A percentile compares a stretch with the other conserved stretches of the same genome.
Evolutionary conservation across 2,888 invertebrate species (phyloP).

Genomic region (Gymnosoma rotundatum): DNA sequence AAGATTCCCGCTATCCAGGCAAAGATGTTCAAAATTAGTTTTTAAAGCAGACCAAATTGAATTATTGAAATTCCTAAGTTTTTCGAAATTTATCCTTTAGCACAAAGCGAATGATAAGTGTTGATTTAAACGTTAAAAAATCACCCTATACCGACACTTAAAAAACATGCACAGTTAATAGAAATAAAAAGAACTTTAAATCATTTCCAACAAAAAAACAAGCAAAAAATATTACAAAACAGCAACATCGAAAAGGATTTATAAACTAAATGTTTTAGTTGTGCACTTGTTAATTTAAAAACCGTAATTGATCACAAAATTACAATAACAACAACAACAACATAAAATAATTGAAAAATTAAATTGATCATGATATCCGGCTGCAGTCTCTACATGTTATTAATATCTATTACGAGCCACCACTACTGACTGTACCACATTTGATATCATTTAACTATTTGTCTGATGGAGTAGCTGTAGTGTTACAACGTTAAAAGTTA

Average conservation of each 20-base stretch:
- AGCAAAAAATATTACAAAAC: background rate
- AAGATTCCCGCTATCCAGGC: too few species aligned
- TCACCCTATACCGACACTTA: background rate
- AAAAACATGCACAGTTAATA: slow-evolving; percentile 1
- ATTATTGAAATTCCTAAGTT: too few species aligned
- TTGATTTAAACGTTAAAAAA: background rate
- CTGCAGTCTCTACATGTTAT: slow-evolving; percentile 59
- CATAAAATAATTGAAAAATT: slow-evolving; percentile 61
- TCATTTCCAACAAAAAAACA: slow-evolving; percentile 22
- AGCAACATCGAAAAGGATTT: slow-evolving; percentile 56
- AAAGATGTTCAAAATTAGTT: too few species aligned
- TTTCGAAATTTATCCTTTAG: too few species aligned
- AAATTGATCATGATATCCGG: slow-evolving; percentile 71
- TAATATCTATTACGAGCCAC: slow-evolving; percentile 64
- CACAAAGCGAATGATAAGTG: too few species aligned
- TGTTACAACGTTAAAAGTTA: slow-evolving; percentile 37
- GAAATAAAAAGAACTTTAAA: slow-evolving; percentile 21
- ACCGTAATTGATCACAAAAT: slow-evolving; percentile 1
- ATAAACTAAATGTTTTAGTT: slow-evolving; percentile 50
- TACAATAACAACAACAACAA: background rate
- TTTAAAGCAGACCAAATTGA: too few species aligned
- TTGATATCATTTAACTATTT: background rate
- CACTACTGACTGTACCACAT: slow-evolving; percentile 23
- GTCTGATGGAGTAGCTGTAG: background rate
- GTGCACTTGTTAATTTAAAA: slow-evolving; percentile 30